These are phyloP conservation scores for Amphiprion percula DNA, from an alignment of 2,113 vertebrate species.

Conservation along the genomic window DNA sequence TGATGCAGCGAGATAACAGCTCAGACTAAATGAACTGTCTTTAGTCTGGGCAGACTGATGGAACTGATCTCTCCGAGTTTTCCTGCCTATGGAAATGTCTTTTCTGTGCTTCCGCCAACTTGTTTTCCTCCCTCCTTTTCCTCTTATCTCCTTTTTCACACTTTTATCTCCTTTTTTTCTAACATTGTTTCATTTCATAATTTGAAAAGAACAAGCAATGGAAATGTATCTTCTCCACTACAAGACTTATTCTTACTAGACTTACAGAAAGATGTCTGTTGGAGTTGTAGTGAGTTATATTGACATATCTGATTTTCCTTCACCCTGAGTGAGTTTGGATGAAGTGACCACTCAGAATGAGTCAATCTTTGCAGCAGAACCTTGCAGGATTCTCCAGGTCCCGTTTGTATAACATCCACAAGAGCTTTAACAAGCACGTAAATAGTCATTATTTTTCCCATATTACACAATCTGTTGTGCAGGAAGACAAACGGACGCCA, in stretches of 20 bases:
- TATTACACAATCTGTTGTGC: slow-evolving; percentile 22
- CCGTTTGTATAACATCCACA: not conserved
- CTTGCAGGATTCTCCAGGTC: not conserved
- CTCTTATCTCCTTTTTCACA: not conserved
- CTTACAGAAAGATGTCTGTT: slow-evolving; percentile 2
- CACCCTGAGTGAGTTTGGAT: not conserved
- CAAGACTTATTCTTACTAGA: not conserved
- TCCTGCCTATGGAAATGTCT: slow-evolving; percentile 36
- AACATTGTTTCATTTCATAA: not conserved
- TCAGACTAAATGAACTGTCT: slow-evolving; percentile 73
- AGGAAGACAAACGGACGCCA: slow-evolving; percentile 65
- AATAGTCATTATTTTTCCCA: not conserved
- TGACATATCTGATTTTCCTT: slow-evolving; percentile 2
- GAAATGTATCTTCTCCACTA: not conserved
- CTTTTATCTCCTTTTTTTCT: not conserved
- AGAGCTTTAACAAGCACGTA: slow-evolving; percentile 6
- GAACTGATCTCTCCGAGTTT: slow-evolving; percentile 47
- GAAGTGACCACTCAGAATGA: not conserved
- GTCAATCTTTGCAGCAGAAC: slow-evolving; percentile 1
- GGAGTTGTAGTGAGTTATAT: not conserved
- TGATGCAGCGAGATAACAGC: slow-evolving; percentile 63
- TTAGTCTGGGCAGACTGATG: slow-evolving; percentile 66
- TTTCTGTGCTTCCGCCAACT: not conserved
- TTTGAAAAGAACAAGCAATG: not conserved
- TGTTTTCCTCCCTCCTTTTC: not conserved